Base-by-base conservation (phyloP, 2,113 vertebrate genomes). In the Sialia sialis region DNA sequence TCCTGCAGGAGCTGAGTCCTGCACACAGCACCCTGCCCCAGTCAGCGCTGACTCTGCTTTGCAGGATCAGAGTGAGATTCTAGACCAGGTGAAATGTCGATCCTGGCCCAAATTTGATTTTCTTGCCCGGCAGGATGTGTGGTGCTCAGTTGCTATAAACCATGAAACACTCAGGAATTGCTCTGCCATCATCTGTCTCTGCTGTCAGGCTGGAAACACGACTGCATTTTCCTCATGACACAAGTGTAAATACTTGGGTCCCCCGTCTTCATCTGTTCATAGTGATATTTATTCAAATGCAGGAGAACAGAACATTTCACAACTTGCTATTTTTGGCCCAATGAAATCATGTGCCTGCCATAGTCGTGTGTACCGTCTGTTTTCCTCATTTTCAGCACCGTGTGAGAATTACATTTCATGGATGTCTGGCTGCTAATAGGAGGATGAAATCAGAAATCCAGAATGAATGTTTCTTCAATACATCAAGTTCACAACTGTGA, bases 361-460 rank as follows among this genome's bases (percentile, higher is more conserved):
- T 0, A 69, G 72, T 73, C 14, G 6, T 76, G 38, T 56, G 56
- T 69, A 84, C 93, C 4, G 30, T 32, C 82, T 84, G 48, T 82
- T 91, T 92, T 76, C 62, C 63, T 51, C 30, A 39, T 85, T 93
- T 64, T 80, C 75, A 67, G 49, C 0, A 1, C 70, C 62, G 58
- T n/a, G 60, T 74, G 39, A 93, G 81, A 67, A 77, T 77, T 85
- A 22, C 6, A 70, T 93, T 95, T 91, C 88, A 91, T 74, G 88
- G 72, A 16, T 75, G 27, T 89, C 84, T 93, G 51, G 66, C 63
- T 94, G 62, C 30, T 95, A 90, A 95, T 55, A 77, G 69, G 66
- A 92, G 44, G 66, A 78, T 82, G 69, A 92, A 94, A 92, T 89
- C 58, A 82, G 62, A 92, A 89, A 91, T 89, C 56, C 49, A 63